Conservation (phyloP, 2,797 vertebrate genomes). For the Phoeniculus purpureus region DNA sequence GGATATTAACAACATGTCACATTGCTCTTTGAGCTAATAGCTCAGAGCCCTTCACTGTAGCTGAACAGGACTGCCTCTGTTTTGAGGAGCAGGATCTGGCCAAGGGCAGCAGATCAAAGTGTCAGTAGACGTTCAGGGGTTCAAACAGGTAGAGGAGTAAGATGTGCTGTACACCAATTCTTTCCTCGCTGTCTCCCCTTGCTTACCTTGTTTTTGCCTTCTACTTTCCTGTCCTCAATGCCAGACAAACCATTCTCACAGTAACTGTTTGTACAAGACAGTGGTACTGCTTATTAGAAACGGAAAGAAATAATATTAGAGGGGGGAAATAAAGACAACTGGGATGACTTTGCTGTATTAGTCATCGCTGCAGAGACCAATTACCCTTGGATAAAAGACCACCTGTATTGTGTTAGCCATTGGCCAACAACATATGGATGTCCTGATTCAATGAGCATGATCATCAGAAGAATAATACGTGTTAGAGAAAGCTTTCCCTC, state of each 20-base stretch:
- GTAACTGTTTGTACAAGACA: neutral
- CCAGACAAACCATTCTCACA: neutral
- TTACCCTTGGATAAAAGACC: constrained; percentile 30
- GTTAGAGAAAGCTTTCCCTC: neutral
- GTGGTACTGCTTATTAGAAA: neutral
- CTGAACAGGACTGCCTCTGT: neutral
- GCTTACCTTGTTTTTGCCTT: neutral
- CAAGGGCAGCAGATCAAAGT: neutral
- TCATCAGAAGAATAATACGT: neutral
- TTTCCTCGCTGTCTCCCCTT: neutral
- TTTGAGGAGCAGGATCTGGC: neutral
- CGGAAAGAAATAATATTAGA: neutral
- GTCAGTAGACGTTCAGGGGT: neutral
- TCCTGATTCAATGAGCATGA: constrained; percentile 20
- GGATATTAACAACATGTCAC: neutral
- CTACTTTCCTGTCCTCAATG: neutral
- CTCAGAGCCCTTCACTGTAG: neutral
- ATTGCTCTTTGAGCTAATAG: constrained; percentile 10
- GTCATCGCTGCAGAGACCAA: neutral
- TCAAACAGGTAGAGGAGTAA: neutral
- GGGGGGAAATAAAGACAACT: neutral
- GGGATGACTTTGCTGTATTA: constrained; percentile 7
- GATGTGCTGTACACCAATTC: neutral
- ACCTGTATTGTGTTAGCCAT: constrained; percentile 42
- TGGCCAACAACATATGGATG: neutral